Conservation (phyloP, 2,113 vertebrate species). For the Perca schrenkii region DNA sequence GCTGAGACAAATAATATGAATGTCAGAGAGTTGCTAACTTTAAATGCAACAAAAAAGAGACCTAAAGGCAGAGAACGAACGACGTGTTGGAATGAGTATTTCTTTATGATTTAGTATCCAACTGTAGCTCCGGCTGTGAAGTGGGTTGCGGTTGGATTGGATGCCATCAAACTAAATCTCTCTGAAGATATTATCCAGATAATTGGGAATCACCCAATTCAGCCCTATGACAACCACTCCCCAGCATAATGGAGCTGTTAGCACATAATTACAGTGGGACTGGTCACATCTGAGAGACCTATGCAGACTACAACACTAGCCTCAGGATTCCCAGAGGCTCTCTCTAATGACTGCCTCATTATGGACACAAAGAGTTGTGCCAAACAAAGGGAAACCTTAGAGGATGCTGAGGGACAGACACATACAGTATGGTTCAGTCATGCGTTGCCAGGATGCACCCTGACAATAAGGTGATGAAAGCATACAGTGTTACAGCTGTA, state of each 20-base stretch:
- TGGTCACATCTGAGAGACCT: conserved; percentile 70
- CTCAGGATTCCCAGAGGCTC: conserved; percentile 69
- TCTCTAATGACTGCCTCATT: conserved; percentile 81
- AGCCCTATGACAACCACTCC: conserved; percentile 44
- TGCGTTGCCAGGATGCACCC: conserved; percentile 36
- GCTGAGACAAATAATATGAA: neutral
- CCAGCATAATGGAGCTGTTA: conserved; percentile 64
- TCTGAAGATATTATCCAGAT: conserved; percentile 52
- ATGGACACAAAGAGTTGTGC: conserved; percentile 67
- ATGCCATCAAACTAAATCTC: conserved; percentile 35
- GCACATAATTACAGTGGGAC: conserved; percentile 71
- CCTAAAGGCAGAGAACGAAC: neutral
- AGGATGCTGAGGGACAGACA: conserved; percentile 54
- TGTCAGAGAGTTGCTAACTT: neutral
- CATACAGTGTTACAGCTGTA: neutral
- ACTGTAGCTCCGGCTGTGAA: neutral
- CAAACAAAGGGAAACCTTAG: conserved; percentile 72
- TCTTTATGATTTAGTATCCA: neutral
- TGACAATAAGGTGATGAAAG: conserved; percentile 21
- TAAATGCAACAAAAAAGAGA: neutral
- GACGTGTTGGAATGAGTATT: neutral
- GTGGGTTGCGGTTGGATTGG: neutral
- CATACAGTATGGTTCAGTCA: conserved; percentile 60
- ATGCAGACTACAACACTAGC: conserved; percentile 67
- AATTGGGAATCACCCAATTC: conserved; percentile 58